Evolutionary conservation across 2,888 invertebrate genomes (phyloP).

Genomic region (Andrena minutula): DNA sequence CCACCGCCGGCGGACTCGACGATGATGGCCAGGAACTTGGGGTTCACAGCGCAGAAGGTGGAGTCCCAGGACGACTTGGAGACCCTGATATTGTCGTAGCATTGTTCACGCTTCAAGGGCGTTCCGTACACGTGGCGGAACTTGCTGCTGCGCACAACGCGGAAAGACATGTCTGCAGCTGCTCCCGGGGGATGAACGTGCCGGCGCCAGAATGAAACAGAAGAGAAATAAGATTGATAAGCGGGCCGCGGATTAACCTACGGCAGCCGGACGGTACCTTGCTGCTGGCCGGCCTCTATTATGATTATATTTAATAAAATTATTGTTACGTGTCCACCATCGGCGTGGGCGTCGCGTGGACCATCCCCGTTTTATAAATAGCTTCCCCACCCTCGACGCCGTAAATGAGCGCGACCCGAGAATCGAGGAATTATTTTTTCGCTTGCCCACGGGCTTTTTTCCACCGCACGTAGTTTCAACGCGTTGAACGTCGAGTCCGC

Average conservation of each 20-base stretch:
- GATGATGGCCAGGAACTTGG: constrained; percentile 98
- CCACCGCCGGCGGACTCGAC: constrained; percentile 98
- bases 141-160: constrained; percentile 98
- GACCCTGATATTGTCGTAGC: constrained; percentile 98
- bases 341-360: constrained; percentile 83
- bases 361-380: constrained; percentile 83
- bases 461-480: constrained; percentile 15
- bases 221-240: constrained; percentile 17
- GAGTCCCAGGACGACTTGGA: constrained; percentile 99
- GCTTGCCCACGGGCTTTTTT: constrained; percentile 76
- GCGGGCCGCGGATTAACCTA: constrained; percentile 47
- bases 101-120: constrained; percentile 96
- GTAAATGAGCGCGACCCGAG: constrained; percentile 72
- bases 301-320: constrained; percentile 77
- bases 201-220: constrained; percentile 22
- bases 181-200: constrained; percentile 27
- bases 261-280: constrained; percentile 26
- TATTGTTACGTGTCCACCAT: constrained; percentile 80
- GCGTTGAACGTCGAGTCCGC: constrained; percentile 16
- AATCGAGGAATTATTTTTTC: constrained; percentile 80
- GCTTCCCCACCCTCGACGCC: constrained; percentile 77
- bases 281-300: constrained; percentile 52
- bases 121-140: constrained; percentile 98
- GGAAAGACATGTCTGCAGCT: constrained; percentile 92
- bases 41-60: constrained; percentile 99